Evolutionary conservation across 1,140 invertebrate genomes (phyloP).

Genomic region (Meloidogyne floridensis): DNA sequence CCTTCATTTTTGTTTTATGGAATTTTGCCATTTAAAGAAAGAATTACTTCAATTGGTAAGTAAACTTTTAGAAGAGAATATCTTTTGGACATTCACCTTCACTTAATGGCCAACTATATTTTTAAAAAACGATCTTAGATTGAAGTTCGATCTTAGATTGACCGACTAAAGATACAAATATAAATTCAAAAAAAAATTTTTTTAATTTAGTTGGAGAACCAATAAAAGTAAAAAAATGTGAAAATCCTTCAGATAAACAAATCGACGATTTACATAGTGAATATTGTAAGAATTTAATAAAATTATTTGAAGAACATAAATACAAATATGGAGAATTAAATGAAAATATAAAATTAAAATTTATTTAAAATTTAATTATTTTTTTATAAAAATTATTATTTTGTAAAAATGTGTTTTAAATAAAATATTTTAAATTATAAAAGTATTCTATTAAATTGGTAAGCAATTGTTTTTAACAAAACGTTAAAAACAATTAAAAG

Average conservation of each 20-base stretch:
- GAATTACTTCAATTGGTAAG: constrained; percentile 33
- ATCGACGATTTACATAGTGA: constrained; percentile 21
- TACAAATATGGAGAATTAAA: constrained; percentile 14
- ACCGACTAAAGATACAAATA: too few relatives aligned
- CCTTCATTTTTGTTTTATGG: constrained; percentile 19
- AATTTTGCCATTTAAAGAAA: constrained; percentile 31
- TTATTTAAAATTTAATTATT: constrained; percentile 2
- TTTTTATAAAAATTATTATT: neutral
- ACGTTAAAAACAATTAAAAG: too few relatives aligned
- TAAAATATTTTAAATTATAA: too few relatives aligned
- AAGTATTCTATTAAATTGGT: too few relatives aligned
- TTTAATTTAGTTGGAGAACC: constrained; percentile 30
- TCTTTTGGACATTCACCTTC: too few relatives aligned
- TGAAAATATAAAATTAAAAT: constrained; percentile 15
- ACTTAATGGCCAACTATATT: too few relatives aligned
- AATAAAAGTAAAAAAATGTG: constrained; percentile 28
- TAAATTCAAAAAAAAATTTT: neutral
- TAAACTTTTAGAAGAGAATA: neutral
- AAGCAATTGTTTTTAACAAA: too few relatives aligned
- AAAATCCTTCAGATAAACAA: constrained; percentile 24
- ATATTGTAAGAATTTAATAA: constrained; percentile 25
- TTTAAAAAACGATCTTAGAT: too few relatives aligned
- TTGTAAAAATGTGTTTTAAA: too few relatives aligned
- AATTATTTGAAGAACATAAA: constrained; percentile 34
- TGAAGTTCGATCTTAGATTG: too few relatives aligned